These are phyloP conservation scores for Galeopterus variegatus DNA, from an alignment of 2,113 vertebrate genomes.

Conservation along the genomic window DNA sequence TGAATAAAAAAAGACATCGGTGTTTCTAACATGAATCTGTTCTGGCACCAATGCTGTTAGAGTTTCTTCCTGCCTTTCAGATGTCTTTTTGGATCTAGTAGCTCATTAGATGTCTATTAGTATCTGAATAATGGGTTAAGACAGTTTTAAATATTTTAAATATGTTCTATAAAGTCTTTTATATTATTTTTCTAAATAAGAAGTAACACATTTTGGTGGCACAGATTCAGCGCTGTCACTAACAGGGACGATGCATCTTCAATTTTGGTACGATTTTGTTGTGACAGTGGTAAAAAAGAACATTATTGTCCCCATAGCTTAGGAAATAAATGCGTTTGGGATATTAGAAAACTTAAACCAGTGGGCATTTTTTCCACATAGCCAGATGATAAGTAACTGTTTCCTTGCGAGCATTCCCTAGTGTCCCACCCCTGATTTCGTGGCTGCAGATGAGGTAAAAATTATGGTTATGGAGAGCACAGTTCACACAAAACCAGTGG, in stretches of 20 bases:
- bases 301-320: neutral
- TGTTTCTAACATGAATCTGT: neutral
- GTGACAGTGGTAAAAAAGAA: neutral
- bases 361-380: neutral
- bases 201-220: neutral
- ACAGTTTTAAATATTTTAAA: constrained; percentile 42
- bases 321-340: neutral
- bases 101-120: neutral
- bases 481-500: neutral
- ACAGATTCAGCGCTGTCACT: neutral
- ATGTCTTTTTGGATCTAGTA: neutral
- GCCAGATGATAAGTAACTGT: neutral
- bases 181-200: constrained; percentile 30
- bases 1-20: neutral
- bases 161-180: neutral
- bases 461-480: neutral
- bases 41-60: neutral
- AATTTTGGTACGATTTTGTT: neutral
- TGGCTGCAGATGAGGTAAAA: neutral
- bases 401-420: neutral
- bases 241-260: neutral
- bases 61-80: constrained; percentile 29
- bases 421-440: neutral
- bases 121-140: constrained; percentile 16
- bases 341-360: neutral